Evolutionary conservation across 2,888 invertebrate species (phyloP).

Genomic region (Drosophila hawaiiensis): DNA sequence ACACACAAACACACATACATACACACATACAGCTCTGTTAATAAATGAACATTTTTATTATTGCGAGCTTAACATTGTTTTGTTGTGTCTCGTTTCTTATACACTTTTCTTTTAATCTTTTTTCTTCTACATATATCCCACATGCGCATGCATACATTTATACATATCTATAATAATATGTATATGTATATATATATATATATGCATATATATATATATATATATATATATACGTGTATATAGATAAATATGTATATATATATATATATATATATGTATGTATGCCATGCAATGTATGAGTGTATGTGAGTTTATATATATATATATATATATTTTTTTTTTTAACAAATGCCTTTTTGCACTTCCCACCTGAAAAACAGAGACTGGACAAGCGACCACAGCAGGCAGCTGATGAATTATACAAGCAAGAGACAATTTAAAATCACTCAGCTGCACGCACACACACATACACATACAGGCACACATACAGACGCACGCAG

Average conservation of each 20-base stretch:
- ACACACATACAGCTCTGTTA: slow-evolving; percentile 1
- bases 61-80: slow-evolving; percentile 39
- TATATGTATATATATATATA: slow-evolving; percentile 4
- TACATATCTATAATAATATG: slow-evolving; percentile 4
- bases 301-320: slow-evolving; percentile 20
- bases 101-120: slow-evolving; percentile 20
- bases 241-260: not conserved
- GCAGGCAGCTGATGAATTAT: slow-evolving; percentile 56
- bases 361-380: slow-evolving; percentile 52
- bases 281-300: not conserved
- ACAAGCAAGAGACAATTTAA: slow-evolving; percentile 33
- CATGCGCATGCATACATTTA: slow-evolving; percentile 48
- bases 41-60: slow-evolving; percentile 24
- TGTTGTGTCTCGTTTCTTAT: slow-evolving; percentile 13
- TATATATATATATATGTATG: slow-evolving; percentile 4
- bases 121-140: slow-evolving; percentile 28
- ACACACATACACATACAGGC: not conserved
- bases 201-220: not conserved
- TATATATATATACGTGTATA: slow-evolving; percentile 2
- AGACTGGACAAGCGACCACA: slow-evolving; percentile 32
- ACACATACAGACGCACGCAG: not conserved
- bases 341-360: slow-evolving; percentile 37
- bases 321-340: not conserved
- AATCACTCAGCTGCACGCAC: slow-evolving; percentile 57
- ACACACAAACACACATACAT: not conserved